Evolutionary conservation across 1,140 invertebrate genomes (phyloP), one percentile per base, ranked within the genome.

Genomic region (Zaprionus ghesquierei): DNA sequence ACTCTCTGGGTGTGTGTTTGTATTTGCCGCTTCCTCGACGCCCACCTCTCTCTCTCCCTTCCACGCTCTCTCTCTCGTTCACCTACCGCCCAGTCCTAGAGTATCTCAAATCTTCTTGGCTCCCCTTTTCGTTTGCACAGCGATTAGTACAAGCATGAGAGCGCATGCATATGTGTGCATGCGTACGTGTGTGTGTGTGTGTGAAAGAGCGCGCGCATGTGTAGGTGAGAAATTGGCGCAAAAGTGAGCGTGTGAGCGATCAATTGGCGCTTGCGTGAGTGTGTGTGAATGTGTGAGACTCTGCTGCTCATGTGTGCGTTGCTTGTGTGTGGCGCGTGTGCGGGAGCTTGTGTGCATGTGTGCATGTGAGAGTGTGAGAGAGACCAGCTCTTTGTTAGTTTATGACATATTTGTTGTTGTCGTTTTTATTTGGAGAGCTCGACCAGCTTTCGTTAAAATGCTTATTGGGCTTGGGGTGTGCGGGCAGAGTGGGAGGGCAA

Each of bases 331-430:
- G 29, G 23, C 41, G 51, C 46, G 74, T 69, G 70, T 58, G 69
- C 63, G 76, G 66, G 69, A 76, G 75, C 20, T 29, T 49, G 60
- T 15, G 27, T 61, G 31, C 4, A 53, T 53, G 33, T 60, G 53
- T 27, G 64, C 50, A 64, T 63, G 75, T 59, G 79, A 64, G 53
- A 33, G 64, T 54, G 69, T 63, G 75, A 62, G 79, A 64, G 54
- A 75, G 69, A 78, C 79, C 71, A 78, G 78, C 62, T 78, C 86
- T 84, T 77, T 84, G 81, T 85, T 84, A 75, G 75, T 69, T 85
- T 82, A 87, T 81, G 81, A 86, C 81, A 85, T 87, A 81, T 84
- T 86, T 78, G 81, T 63, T 81, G 58, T 68, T 75, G 80, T 76
- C 62, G 63, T 61, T 81, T 62, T 75, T 75, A 65, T 64, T 66